These are phyloP conservation scores for Alces alces DNA, from an alignment of 2,113 vertebrate genomes.

Conservation along the genomic window DNA sequence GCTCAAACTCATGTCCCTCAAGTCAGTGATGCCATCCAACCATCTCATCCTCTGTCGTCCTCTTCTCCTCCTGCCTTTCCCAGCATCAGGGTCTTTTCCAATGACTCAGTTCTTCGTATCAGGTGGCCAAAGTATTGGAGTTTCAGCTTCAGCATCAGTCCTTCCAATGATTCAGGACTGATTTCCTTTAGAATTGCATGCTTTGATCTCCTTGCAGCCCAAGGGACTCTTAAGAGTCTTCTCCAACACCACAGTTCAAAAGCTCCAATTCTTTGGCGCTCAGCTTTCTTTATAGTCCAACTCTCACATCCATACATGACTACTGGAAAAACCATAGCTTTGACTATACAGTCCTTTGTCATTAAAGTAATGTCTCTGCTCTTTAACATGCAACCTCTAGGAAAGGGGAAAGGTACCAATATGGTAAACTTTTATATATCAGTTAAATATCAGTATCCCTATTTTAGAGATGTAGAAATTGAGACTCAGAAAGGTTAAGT, in stretches of 20 bases:
- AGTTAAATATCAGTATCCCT: not conserved
- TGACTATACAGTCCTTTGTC: not conserved
- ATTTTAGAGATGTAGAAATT: not conserved
- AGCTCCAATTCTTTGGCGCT: not conserved
- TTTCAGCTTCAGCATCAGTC: not conserved
- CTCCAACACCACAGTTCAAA: not conserved
- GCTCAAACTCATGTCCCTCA: not conserved
- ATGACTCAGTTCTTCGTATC: not conserved
- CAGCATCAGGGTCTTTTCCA: not conserved
- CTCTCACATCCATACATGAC: not conserved
- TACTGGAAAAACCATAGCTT: not conserved
- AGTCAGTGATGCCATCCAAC: not conserved
- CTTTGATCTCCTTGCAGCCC: not conserved
- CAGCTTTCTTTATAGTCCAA: not conserved
- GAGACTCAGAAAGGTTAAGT: not conserved
- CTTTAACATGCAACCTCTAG: not conserved
- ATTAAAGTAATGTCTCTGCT: not conserved
- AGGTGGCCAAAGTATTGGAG: not conserved
- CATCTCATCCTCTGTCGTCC: not conserved
- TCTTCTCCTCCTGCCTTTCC: not conserved
- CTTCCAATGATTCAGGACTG: not conserved
- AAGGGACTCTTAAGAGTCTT: not conserved
- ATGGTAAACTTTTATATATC: not conserved
- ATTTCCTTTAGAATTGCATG: not conserved
- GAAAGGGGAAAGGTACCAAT: not conserved